These are phyloP conservation scores for Sebastes matsubarae DNA, from an alignment of 2,797 vertebrate species.

Conservation along the genomic window DNA sequence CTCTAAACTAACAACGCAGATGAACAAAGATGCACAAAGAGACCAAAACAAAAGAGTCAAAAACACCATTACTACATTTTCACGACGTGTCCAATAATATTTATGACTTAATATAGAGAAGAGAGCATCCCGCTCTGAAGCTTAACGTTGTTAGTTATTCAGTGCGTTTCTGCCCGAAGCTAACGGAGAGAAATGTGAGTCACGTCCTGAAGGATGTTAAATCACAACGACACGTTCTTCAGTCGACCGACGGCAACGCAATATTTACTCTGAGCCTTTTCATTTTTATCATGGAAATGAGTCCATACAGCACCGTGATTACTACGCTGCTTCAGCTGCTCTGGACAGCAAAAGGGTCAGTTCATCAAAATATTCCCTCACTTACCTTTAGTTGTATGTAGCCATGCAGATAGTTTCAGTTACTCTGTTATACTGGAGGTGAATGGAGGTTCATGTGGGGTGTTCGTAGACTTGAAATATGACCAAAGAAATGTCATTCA, in stretches of 20 bases:
- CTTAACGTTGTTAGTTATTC: conserved; percentile 38
- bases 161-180: conserved; percentile 10
- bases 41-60: neutral
- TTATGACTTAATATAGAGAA: conserved; percentile 25
- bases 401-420: neutral
- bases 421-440: neutral
- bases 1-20: conserved; percentile 13
- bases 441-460: neutral
- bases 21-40: conserved; percentile 3
- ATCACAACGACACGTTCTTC: conserved; percentile 12
- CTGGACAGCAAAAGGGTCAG: neutral
- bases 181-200: conserved; percentile 27
- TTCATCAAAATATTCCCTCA: neutral
- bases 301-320: neutral
- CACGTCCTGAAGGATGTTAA: conserved; percentile 48
- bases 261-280: conserved; percentile 27
- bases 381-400: rapidly evolving
- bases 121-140: neutral
- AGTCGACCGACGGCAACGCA: neutral
- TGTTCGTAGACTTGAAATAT: neutral
- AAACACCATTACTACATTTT: neutral
- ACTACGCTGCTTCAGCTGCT: neutral
- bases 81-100: conserved; percentile 30
- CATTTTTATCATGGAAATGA: conserved; percentile 24
- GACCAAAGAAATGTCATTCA: no score